Base-by-base conservation (phyloP, 2,113 vertebrate species). In the Alethe castanea region DNA sequence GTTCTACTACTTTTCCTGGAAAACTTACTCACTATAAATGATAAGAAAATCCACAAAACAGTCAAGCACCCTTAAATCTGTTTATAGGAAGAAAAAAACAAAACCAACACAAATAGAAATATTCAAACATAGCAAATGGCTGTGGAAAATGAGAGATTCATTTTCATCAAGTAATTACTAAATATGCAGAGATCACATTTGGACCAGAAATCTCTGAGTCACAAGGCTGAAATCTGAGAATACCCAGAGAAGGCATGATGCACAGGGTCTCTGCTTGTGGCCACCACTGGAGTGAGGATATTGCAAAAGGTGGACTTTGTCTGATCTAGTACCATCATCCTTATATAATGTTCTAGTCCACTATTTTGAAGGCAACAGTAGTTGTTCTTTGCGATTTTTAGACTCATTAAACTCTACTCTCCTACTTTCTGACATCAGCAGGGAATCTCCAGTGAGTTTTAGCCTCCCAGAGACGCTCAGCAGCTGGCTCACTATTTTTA, bases 401-500 rank as follows among this genome's bases (percentile, higher is more conserved):
- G 84, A 79, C 44, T 90, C 42, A 56, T 90, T 92, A 74, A 89
- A 67, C 36, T 79, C 19, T 56, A 62, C 60, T 85, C 22, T 92
- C n/a, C 20, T 81, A 8, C 44, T 87, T 94, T 92, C 77, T 94
- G 86, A 89, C 81, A 89, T 89, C 86, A 89, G 48, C 81, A 67
- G 89, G 89, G 94, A 92, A 94, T 94, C 89, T 94, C 73, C 77
- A 87, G 89, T 62, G 73, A 72, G 48, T 89, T 92, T 78, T 36
- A 86, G 40, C 48, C 36, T 92, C 73, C 40, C 56, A 83, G 83
- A 94, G 73, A 81, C 6, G 38, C 48, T 91, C 81, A 91, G 88
- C 81, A 97, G 81, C 94, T 95, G 96, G 19, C 33, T 85, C 5
- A 17, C 69, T 94, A 91, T 92, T 89, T 95, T 94, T 95, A 85